These are phyloP conservation scores for Redunca redunca DNA, from an alignment of 2,113 vertebrate genomes.

Conservation along the genomic window DNA sequence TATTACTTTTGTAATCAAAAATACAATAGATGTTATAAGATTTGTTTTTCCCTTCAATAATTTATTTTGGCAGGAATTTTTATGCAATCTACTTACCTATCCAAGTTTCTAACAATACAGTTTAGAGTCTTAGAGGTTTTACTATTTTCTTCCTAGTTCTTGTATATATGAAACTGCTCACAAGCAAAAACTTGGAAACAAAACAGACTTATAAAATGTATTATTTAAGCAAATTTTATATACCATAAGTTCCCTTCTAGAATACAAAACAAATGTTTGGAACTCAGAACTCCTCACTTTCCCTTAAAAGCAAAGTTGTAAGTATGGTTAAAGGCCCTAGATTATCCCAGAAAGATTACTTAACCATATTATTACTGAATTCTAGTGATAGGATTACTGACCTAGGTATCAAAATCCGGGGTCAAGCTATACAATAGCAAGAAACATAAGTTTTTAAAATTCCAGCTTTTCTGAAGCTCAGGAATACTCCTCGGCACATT, in stretches of 20 bases:
- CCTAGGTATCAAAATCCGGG: background rate
- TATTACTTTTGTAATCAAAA: constrained; percentile 14
- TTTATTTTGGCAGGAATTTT: constrained; percentile 32
- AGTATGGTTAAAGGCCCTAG: background rate
- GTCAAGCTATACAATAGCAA: background rate
- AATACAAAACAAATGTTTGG: background rate
- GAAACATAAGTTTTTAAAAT: background rate
- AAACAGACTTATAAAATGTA: constrained; percentile 21
- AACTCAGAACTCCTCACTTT: constrained; percentile 29
- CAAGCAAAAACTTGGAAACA: background rate
- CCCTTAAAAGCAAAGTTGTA: constrained; percentile 9
- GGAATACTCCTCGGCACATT: background rate
- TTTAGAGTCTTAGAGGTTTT: background rate
- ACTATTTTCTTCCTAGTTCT: background rate
- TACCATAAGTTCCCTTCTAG: background rate
- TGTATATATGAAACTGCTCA: background rate
- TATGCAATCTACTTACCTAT: constrained; percentile 7
- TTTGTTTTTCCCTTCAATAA: background rate
- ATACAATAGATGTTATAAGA: background rate
- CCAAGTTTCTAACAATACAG: background rate
- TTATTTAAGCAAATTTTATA: background rate
- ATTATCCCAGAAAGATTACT: background rate
- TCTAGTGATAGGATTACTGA: background rate
- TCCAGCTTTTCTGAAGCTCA: background rate
- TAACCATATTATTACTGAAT: background rate